Percentiles rank a stretch among this genome's conserved stretches.
These are phyloP conservation scores for Euura lappo DNA, from an alignment of 1,140 invertebrate genomes.

Conservation along the genomic window DNA sequence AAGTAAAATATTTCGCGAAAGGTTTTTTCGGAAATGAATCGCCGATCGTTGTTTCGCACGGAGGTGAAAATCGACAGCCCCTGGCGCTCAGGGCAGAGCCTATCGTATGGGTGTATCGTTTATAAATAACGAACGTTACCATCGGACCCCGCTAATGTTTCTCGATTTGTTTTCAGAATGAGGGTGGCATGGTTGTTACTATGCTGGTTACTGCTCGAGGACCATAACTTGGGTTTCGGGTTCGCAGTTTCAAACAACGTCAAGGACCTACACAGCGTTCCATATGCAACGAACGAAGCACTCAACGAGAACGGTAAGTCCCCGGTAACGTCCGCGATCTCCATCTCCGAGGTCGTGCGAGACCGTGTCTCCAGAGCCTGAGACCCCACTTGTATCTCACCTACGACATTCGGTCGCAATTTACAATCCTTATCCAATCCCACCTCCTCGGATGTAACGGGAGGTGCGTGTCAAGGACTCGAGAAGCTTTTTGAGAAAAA, in stretches of 20 bases:
- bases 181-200: slow-evolving; percentile 57
- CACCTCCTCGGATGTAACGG: too few relatives aligned
- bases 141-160: not conserved
- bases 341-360: not conserved
- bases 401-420: too few relatives aligned
- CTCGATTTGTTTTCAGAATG: slow-evolving; percentile 46
- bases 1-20: not conserved
- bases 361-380: not conserved
- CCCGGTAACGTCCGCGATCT: not conserved
- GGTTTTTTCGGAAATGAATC: not conserved
- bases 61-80: too few relatives aligned
- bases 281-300: slow-evolving; percentile 39
- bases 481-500: slow-evolving; percentile 29
- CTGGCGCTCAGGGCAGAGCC: too few relatives aligned
- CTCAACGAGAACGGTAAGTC: slow-evolving; percentile 11
- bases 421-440: too few relatives aligned
- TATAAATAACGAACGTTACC: too few relatives aligned
- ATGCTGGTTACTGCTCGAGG: slow-evolving; percentile 56
- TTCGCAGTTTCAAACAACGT: slow-evolving; percentile 50
- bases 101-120: too few relatives aligned
- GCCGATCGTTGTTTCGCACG: not conserved
- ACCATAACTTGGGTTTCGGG: slow-evolving; percentile 49
- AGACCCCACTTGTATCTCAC: slow-evolving; percentile 25
- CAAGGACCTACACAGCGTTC: slow-evolving; percentile 26
- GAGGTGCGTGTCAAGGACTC: not conserved